Evolutionary conservation across 2,888 invertebrate genomes (phyloP).

Genomic region (Lamellibrachia satsuma): DNA sequence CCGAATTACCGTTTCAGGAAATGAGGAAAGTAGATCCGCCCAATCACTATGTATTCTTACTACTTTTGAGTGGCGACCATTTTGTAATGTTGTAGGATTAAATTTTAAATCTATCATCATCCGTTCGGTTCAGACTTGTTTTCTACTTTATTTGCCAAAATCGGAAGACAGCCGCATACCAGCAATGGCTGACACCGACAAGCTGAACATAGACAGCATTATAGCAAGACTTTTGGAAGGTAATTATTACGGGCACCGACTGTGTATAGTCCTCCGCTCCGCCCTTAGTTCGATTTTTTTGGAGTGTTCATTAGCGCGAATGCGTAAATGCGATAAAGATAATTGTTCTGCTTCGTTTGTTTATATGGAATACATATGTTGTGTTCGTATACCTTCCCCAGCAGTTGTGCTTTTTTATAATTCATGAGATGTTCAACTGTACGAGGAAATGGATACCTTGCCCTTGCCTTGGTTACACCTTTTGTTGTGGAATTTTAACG

Average conservation of each 20-base stretch:
- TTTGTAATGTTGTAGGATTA: conserved; percentile 17
- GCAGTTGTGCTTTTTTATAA: background rate
- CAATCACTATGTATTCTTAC: background rate
- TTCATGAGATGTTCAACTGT: background rate
- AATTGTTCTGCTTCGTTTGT: background rate
- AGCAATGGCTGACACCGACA: conserved; percentile 79
- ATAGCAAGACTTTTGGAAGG: conserved; percentile 95
- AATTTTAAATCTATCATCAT: background rate
- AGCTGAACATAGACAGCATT: conserved; percentile 95
- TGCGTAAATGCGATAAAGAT: background rate
- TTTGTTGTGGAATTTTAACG: conserved; percentile 17
- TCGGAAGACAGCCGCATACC: background rate
- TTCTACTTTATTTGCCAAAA: background rate
- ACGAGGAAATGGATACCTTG: background rate
- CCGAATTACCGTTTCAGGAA: conserved; percentile 17
- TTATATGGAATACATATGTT: background rate
- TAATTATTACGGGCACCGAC: conserved; percentile 68
- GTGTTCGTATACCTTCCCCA: background rate
- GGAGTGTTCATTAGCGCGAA: background rate
- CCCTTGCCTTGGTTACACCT: background rate
- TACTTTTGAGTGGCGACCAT: background rate
- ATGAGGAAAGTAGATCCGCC: conserved; percentile 6
- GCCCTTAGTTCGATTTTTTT: background rate
- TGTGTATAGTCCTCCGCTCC: conserved; percentile 6
- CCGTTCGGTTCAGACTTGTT: background rate